These are phyloP conservation scores for Pterocles burchelli DNA, from an alignment of 2,113 vertebrate species.

Conservation along the genomic window DNA sequence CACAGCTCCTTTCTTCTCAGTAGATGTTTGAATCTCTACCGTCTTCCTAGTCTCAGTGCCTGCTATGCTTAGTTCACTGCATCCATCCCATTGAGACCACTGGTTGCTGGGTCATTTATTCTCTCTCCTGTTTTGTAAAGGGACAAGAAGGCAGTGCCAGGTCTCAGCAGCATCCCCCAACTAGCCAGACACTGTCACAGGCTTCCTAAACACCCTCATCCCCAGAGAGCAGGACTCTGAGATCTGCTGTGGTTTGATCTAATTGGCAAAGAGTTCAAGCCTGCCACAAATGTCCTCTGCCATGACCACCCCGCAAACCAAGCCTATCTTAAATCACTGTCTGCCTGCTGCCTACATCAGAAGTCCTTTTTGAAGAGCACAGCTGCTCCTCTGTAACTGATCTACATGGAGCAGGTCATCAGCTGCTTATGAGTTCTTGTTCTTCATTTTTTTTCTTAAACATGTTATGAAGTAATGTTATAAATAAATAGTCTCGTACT, in stretches of 20 bases:
- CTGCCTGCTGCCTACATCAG: conserved; percentile 17
- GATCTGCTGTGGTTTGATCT: not conserved
- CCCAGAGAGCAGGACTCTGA: not conserved
- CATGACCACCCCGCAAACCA: not conserved
- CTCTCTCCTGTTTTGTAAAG: not conserved
- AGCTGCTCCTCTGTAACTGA: conserved; percentile 31
- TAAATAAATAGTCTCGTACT: not conserved
- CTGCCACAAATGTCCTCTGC: not conserved
- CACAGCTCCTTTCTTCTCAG: not conserved
- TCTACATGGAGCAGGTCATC: conserved; percentile 29
- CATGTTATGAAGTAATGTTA: not conserved
- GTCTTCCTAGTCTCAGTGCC: not conserved
- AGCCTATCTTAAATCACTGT: not conserved
- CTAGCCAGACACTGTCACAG: not conserved
- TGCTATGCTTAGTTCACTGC: not conserved
- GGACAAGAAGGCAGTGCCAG: rapidly evolving
- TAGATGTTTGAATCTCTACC: not conserved
- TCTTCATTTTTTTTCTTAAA: not conserved
- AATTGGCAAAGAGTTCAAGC: not conserved
- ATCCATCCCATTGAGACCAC: not conserved
- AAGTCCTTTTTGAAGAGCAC: conserved; percentile 49
- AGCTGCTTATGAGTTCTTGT: not conserved
- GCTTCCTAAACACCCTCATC: not conserved
- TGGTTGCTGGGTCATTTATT: not conserved
- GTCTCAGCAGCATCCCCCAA: not conserved